Evolutionary conservation across 2,113 vertebrate genomes (phyloP), one percentile per base, ranked within the genome.

Genomic region (Pteronura brasiliensis): DNA sequence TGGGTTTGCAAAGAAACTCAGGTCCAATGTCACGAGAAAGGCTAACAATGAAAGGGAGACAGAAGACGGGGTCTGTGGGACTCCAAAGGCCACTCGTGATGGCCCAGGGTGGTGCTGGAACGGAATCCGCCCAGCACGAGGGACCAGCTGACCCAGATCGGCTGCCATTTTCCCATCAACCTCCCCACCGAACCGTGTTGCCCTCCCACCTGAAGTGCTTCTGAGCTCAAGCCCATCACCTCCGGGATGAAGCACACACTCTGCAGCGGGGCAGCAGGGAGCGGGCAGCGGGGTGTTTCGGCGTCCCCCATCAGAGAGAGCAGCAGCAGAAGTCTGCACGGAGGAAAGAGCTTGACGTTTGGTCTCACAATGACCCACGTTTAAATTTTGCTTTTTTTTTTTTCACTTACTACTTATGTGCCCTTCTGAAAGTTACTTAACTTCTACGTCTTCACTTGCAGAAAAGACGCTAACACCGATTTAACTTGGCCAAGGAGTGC

Each of bases 1-100:
- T 2, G 47, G 21, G 4, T 94, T 90, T 76, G 9, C 42, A 87
- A 86, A 90, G 61, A 94, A 94, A 76, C 36, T 49, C 82, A 84
- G 23, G 49, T 29, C 55, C 2, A 5, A 72, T 55, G 27, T 49
- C 49, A 34, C 15, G 15, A 85, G n/a, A 44, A 82, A 84, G 59
- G 34, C 83, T 52, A 25, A 74, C 15, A 21, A 65, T 1, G 12
- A 47, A 34, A 0, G 0, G 13, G 25, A 77, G 81, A 42, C 36
- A 49, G 8, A 74, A 59, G 55, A 55, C 23, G 0, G 36, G 82
- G 21, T 10, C 13, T 8, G 23, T 11, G 14, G 25, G 55, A 49
- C 39, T 52, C 55, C 44, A 71, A 34, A 61, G 0, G 17, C 27
- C 34, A 76, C 74, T 29, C 59, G 10, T 0, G 25, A 36, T 31